Percentiles rank a stretch among this genome's conserved stretches.
Evolutionary conservation across 1,140 invertebrate species (phyloP).

Genomic region (Cardiocondyla obscurior): DNA sequence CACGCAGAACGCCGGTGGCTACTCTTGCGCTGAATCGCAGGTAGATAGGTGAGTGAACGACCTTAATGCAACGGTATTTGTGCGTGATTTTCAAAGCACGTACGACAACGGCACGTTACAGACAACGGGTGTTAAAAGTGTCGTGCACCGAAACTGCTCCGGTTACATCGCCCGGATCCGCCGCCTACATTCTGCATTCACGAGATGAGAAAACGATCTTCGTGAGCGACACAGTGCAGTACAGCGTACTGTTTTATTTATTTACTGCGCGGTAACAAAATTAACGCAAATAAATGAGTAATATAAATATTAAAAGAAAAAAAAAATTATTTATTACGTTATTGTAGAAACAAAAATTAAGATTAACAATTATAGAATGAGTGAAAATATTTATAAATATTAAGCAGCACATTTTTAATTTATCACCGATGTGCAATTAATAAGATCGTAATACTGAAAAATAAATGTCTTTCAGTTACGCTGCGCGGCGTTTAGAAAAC

Average conservation of each 20-base stretch:
- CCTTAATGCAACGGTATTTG: slow-evolving; percentile 55
- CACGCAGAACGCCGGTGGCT: slow-evolving; percentile 3
- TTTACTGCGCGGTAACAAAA: neutral
- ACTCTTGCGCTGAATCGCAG: neutral
- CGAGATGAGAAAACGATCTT: neutral
- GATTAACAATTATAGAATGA: neutral
- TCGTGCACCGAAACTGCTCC: slow-evolving; percentile 14
- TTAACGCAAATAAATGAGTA: neutral
- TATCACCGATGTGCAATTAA: neutral
- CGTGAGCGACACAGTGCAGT: neutral
- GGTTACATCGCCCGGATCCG: slow-evolving; percentile 5
- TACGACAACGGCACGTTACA: slow-evolving; percentile 10
- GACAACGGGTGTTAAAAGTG: neutral
- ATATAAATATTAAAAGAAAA: neutral
- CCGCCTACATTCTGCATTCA: neutral
- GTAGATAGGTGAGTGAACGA: slow-evolving; percentile 36
- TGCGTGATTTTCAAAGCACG: slow-evolving; percentile 49
- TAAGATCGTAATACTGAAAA: neutral
- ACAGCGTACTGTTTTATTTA: neutral
- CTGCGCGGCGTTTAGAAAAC: neutral
- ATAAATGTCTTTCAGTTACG: neutral
- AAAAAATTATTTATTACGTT: neutral
- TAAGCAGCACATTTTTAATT: neutral
- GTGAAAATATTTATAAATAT: neutral
- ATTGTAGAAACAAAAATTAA: neutral